Evolutionary conservation across 2,888 invertebrate genomes (phyloP).

Genomic region (Cantharis flavilabris): DNA sequence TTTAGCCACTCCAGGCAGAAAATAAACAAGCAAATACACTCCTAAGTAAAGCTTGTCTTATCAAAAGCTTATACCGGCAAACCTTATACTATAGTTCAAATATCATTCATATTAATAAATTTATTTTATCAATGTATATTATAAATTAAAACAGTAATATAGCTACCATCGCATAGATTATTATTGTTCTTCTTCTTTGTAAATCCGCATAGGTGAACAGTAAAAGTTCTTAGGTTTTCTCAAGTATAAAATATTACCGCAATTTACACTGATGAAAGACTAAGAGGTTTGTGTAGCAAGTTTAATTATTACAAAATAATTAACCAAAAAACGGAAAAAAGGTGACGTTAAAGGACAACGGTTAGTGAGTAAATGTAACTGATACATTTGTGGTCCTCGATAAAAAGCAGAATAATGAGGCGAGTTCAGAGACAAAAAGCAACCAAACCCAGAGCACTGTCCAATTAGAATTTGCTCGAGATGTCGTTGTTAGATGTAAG

Average conservation of each 20-base stretch:
- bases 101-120: slow-evolving; percentile 1
- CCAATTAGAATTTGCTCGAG: slow-evolving; percentile 42
- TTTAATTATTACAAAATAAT: slow-evolving; percentile 1
- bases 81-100: slow-evolving; percentile 14
- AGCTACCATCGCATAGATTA: no score
- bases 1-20: slow-evolving; percentile 25
- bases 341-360: slow-evolving; percentile 7
- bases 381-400: slow-evolving; percentile 42
- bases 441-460: slow-evolving; percentile 38
- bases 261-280: background rate
- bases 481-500: slow-evolving; percentile 30
- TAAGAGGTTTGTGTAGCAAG: background rate
- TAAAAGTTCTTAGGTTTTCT: background rate
- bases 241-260: background rate
- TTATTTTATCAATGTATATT: background rate
- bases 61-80: slow-evolving; percentile 21
- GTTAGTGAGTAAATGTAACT: slow-evolving; percentile 37
- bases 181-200: background rate
- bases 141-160: background rate
- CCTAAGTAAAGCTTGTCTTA: slow-evolving; percentile 17
- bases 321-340: background rate
- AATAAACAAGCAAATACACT: slow-evolving; percentile 29
- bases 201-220: background rate
- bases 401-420: slow-evolving; percentile 43
- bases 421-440: slow-evolving; percentile 41